Base-by-base conservation (phyloP, 2,113 vertebrate species). In the Ranitomeya imitator region DNA sequence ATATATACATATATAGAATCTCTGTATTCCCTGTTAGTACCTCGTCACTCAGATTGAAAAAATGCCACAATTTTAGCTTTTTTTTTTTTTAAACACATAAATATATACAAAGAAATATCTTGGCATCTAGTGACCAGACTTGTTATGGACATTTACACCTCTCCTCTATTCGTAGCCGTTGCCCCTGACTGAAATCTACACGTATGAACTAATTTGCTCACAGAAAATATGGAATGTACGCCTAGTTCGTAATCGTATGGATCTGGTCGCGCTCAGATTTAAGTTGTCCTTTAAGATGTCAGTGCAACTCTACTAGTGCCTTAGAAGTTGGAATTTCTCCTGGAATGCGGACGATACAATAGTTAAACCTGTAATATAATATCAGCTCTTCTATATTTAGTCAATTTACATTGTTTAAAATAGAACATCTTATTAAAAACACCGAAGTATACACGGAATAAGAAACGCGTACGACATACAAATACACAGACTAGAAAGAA, bases 361-460 rank as follows among this genome's bases (percentile, higher is more conserved):
- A 97, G 93, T 96, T 97, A 96, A 45, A 96, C 97, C 96, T 96
- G 96, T 96, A 95, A 96, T 96, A 98, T 97, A 96, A 96, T 98
- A 97, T 98, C 96, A 96, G 96, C 97, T 98, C 96, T 99, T 96
- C 96, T 98, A 98, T 97, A 97, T 97, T 96, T 94, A 94, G 93
- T 96, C 96, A 96, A 99, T 99, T 97, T 98, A 99, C 97, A 98
- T 98, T 93, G 96, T 99, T 99, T 99, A 99, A 99, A 99, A 99
- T 99, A 98, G 97, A 99, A 97, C 97, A 99, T 99, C 97, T 98
- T 98, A 99, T 97, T 99, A 99, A 99, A 99, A 99, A 99, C 98
- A 98, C 97, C 96, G 92, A 99, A 97, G 96, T 98, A 98, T 99
- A 97, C 98, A 99, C 97, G 96, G 96, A 97, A 98, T 99, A 98